Percentiles rank a stretch among this genome's conserved stretches.
These are phyloP conservation scores for Styela clava DNA, from an alignment of 23 tunicate genomes.

Conservation along the genomic window DNA sequence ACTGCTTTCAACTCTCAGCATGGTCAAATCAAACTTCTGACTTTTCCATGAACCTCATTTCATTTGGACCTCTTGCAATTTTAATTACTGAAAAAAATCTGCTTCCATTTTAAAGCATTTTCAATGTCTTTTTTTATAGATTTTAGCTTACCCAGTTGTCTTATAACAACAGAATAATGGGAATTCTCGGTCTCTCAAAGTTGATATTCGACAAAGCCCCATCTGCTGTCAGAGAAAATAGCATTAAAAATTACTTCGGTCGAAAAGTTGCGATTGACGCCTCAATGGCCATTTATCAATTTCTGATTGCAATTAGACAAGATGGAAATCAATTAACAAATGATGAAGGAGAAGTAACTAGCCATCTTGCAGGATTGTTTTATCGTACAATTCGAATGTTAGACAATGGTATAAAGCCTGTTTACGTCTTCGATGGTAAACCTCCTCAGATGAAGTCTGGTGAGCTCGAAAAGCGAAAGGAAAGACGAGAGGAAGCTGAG, in stretches of 20 bases:
- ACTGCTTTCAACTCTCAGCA: too few species aligned
- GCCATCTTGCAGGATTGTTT: slow-evolving; percentile 89
- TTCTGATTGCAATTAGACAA: slow-evolving; percentile 92
- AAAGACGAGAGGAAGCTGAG: slow-evolving; percentile 89
- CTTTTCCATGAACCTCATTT: too few species aligned
- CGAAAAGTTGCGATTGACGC: slow-evolving; percentile 94
- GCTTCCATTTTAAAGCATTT: too few species aligned
- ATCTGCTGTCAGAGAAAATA: slow-evolving; percentile 72
- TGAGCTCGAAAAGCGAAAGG: slow-evolving; percentile 84
- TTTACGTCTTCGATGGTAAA: slow-evolving; percentile 95
- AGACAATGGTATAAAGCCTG: slow-evolving; percentile 94
- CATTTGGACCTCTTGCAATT: too few species aligned
- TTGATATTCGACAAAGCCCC: slow-evolving; percentile 92
- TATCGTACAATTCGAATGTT: slow-evolving; percentile 86
- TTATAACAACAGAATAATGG: too few species aligned
- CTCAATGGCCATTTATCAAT: slow-evolving; percentile 91
- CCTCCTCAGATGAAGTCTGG: slow-evolving; percentile 93
- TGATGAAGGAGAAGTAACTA: slow-evolving; percentile 97
- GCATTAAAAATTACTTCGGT: slow-evolving; percentile 89
- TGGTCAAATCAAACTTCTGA: too few species aligned
- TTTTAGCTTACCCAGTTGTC: too few species aligned
- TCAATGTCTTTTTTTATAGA: too few species aligned
- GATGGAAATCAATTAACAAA: slow-evolving; percentile 94
- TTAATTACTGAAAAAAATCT: too few species aligned
- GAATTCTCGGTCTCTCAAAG: slow-evolving; percentile 91